Percentiles rank a stretch among this genome's conserved stretches.
Evolutionary conservation across 2,888 invertebrate genomes (phyloP).

Genomic region (Netelia fuscicornis): DNA sequence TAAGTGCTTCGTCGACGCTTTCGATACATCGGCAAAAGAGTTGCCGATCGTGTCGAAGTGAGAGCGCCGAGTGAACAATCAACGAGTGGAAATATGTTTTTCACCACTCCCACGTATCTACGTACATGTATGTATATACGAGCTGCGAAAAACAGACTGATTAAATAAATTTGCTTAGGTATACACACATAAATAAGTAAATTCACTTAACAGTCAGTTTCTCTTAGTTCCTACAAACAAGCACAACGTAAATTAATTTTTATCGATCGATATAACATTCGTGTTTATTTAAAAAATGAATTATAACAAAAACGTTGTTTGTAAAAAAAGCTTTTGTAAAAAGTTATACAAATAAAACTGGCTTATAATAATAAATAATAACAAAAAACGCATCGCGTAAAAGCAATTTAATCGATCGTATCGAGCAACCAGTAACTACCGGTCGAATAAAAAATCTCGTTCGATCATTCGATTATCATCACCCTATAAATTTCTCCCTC

Average conservation of each 20-base stretch:
- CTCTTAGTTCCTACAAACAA: too few relatives aligned
- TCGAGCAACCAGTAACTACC: not conserved
- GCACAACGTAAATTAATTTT: too few relatives aligned
- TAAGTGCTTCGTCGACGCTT: conserved; percentile 66
- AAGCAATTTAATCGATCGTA: not conserved
- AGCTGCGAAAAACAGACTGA: not conserved
- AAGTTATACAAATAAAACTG: too few relatives aligned
- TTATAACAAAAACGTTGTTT: not conserved
- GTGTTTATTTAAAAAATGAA: not conserved
- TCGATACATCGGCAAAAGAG: conserved; percentile 37
- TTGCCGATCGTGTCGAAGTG: conserved; percentile 18
- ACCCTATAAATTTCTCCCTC: too few relatives aligned
- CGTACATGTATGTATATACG: not conserved
- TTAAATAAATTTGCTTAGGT: not conserved
- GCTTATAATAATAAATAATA: too few relatives aligned
- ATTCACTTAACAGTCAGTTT: not conserved
- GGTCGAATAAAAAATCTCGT: too few relatives aligned
- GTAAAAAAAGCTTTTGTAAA: too few relatives aligned
- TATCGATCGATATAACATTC: too few relatives aligned
- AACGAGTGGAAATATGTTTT: conserved; percentile 36
- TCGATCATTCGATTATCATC: too few relatives aligned
- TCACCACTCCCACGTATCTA: not conserved
- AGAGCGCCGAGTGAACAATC: conserved; percentile 33
- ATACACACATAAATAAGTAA: not conserved
- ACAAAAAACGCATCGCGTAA: not conserved